Evolutionary conservation across 2,888 invertebrate species (phyloP).

Genomic region (Cataglyphis cursor): DNA sequence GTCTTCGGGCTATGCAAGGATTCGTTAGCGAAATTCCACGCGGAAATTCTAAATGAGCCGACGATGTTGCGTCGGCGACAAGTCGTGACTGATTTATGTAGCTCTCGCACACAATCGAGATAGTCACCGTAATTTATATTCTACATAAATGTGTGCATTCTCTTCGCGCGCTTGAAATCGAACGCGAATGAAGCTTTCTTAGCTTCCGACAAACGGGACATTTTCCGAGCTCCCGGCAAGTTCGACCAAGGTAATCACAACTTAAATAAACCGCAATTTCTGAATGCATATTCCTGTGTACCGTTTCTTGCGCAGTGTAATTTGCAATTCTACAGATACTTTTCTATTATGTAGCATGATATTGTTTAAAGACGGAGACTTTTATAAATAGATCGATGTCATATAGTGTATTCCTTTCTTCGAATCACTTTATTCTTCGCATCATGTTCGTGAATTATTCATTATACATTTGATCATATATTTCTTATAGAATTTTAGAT

Average conservation of each 20-base stretch:
- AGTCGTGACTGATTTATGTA: slow-evolving; percentile 74
- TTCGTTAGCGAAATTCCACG: slow-evolving; percentile 73
- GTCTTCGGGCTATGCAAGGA: slow-evolving; percentile 4
- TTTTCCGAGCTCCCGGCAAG: slow-evolving; percentile 19
- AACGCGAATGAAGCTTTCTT: slow-evolving; percentile 52
- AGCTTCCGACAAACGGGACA: slow-evolving; percentile 29
- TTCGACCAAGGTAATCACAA: slow-evolving; percentile 15
- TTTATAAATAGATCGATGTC: background rate
- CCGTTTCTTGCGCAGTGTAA: slow-evolving; percentile 2
- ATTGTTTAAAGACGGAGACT: background rate
- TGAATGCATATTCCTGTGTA: background rate
- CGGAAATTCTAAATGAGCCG: slow-evolving; percentile 73
- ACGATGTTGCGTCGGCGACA: slow-evolving; percentile 42
- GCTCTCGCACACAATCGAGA: slow-evolving; percentile 39
- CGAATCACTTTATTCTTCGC: background rate
- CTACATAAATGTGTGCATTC: slow-evolving; percentile 41
- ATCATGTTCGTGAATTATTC: background rate
- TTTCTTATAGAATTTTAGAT: background rate
- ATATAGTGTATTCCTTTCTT: background rate
- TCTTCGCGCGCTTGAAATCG: slow-evolving; percentile 59
- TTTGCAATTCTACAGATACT: slow-evolving; percentile 31
- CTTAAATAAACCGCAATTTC: slow-evolving; percentile 35
- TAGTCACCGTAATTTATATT: slow-evolving; percentile 73
- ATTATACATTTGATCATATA: background rate
- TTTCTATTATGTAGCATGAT: background rate